Conservation (phyloP, 2,113 vertebrate genomes). For the Petrocephalus microphthalmus region DNA sequence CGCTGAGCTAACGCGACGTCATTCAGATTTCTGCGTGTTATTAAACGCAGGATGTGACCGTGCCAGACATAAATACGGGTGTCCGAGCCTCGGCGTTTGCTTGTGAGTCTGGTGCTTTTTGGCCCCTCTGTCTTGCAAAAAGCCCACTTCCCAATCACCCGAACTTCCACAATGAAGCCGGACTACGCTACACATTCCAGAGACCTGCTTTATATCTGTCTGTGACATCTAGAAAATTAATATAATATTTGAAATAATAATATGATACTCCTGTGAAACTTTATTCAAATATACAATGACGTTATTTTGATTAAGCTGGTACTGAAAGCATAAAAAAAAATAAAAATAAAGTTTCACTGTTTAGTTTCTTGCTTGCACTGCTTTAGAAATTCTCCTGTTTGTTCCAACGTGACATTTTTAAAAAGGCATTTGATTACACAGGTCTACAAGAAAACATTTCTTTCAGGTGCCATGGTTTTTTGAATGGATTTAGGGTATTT, state of each 20-base stretch:
- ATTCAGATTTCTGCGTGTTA: background rate
- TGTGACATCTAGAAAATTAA: background rate
- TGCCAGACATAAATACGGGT: background rate
- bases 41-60: background rate
- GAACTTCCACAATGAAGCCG: background rate
- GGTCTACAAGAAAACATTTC: too few species aligned
- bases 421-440: background rate
- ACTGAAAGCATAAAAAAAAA: background rate
- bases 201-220: background rate
- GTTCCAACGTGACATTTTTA: background rate
- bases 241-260: background rate
- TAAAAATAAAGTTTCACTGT: background rate
- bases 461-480: too few species aligned
- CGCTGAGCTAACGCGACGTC: background rate
- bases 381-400: background rate
- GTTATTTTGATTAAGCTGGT: background rate
- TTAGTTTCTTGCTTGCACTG: background rate
- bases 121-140: background rate
- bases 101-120: background rate
- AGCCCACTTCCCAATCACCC: background rate
- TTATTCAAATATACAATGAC: background rate
- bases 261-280: background rate
- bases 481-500: too few species aligned
- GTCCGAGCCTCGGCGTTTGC: background rate
- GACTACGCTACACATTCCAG: background rate